Conservation (phyloP, 2,797 vertebrate species). For the Clamator glandarius region DNA sequence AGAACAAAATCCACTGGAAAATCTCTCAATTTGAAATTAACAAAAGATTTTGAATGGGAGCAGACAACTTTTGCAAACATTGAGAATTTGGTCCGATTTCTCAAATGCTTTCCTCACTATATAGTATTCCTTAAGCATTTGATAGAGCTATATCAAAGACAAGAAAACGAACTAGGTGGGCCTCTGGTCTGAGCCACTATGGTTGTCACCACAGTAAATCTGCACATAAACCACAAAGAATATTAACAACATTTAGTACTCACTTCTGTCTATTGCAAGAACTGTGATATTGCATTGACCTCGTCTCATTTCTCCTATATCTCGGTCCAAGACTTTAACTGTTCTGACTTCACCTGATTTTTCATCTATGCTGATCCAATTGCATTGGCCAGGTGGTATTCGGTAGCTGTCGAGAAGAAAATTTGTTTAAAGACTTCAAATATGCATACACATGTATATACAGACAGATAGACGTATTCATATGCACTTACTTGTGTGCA, state of each 20-base stretch:
- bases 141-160: not conserved
- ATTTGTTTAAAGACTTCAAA: not conserved
- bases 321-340: slow-evolving; percentile 84
- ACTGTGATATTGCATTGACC: slow-evolving; percentile 79
- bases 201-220: not conserved
- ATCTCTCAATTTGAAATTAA: not conserved
- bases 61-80: not conserved
- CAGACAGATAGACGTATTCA: not conserved
- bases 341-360: slow-evolving; percentile 83
- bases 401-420: slow-evolving; percentile 59
- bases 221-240: not conserved
- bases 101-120: not conserved
- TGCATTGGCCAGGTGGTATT: slow-evolving; percentile 59
- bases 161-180: not conserved
- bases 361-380: slow-evolving; percentile 84
- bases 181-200: not conserved
- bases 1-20: not conserved
- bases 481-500: fast-evolving
- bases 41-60: not conserved
- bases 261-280: slow-evolving; percentile 76
- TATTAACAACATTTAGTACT: slow-evolving; percentile 52
- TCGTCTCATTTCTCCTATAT: slow-evolving; percentile 78
- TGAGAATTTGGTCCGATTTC: not conserved
- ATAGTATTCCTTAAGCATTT: not conserved
- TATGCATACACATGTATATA: not conserved